A percentile compares a stretch with the other conserved stretches of the same genome.
phyloP scores from a whole-genome alignment of 2,113 vertebrate genomes.

The Podilymbus podiceps region DNA sequence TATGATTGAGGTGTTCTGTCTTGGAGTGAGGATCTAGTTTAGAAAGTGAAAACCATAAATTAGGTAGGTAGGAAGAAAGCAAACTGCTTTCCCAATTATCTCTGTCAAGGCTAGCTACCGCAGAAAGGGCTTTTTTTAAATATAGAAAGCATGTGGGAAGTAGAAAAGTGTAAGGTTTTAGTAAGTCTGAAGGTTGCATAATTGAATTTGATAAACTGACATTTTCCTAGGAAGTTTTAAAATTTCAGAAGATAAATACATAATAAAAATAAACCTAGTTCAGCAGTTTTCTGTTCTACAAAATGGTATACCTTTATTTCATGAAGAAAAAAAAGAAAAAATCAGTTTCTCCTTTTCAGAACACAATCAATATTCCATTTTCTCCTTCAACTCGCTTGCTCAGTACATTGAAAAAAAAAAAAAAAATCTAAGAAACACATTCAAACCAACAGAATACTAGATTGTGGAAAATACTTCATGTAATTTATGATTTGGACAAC shows the following conservation, averaged over 20 bases:
- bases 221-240: slow-evolving; percentile 30
- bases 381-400: background rate
- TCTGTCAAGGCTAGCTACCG: slow-evolving; percentile 52
- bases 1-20: background rate
- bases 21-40: background rate
- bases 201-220: slow-evolving; percentile 58
- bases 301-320: background rate
- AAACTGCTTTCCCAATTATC: slow-evolving; percentile 49
- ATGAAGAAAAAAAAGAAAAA: background rate
- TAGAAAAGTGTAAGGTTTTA: slow-evolving; percentile 47
- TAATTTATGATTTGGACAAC: background rate
- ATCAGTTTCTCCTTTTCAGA: background rate
- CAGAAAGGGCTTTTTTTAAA: slow-evolving; percentile 47
- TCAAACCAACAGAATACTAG: background rate
- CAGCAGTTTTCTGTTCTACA: background rate
- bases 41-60: background rate
- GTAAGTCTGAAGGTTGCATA: slow-evolving; percentile 48
- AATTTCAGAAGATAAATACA: background rate
- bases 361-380: background rate
- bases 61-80: slow-evolving; percentile 20
- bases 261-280: background rate
- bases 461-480: background rate
- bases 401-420: background rate
- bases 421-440: background rate
- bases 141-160: slow-evolving; percentile 70